Percentiles rank a stretch among this genome's conserved stretches.
phyloP scores from a whole-genome alignment of 92 coral and sea anemone genomes.

The Scolanthus callimorphus region DNA sequence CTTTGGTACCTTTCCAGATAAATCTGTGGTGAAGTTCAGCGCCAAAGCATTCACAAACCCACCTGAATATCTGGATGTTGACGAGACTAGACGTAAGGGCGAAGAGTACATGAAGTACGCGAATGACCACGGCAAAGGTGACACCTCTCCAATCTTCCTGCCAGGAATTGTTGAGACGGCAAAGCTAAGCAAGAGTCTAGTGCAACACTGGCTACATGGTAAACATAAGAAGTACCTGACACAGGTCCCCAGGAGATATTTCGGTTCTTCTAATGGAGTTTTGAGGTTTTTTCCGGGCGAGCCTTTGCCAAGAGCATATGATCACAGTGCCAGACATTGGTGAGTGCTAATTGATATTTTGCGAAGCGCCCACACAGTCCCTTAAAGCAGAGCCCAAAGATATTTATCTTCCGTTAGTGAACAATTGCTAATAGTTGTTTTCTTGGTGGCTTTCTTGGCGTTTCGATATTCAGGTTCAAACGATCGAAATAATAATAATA shows the following conservation, averaged over 20 bases:
- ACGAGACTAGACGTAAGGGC: constrained; percentile 36
- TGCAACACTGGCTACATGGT: constrained; percentile 27
- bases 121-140: constrained; percentile 8
- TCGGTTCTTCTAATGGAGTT: constrained; percentile 77
- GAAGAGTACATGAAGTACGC: constrained; percentile 26
- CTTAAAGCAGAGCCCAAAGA: no score
- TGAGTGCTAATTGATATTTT: no score
- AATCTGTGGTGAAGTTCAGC: constrained; percentile 65
- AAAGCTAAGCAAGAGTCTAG: constrained; percentile 30
- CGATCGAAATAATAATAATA: no score
- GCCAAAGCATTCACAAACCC: constrained; percentile 68
- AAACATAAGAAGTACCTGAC: constrained; percentile 20
- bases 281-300: constrained; percentile 71
- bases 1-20: constrained; percentile 22
- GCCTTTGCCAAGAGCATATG: constrained; percentile 64
- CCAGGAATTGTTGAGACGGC: constrained; percentile 30
- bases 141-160: constrained; percentile 10
- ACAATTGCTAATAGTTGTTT: no score
- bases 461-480: no score
- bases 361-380: no score
- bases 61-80: constrained; percentile 48
- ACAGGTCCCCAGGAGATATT: constrained; percentile 58
- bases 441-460: no score
- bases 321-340: constrained; percentile 68
- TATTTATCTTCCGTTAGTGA: no score